phyloP scores from a whole-genome alignment of 2,113 vertebrate genomes.

The Bufo gargarizans region DNA sequence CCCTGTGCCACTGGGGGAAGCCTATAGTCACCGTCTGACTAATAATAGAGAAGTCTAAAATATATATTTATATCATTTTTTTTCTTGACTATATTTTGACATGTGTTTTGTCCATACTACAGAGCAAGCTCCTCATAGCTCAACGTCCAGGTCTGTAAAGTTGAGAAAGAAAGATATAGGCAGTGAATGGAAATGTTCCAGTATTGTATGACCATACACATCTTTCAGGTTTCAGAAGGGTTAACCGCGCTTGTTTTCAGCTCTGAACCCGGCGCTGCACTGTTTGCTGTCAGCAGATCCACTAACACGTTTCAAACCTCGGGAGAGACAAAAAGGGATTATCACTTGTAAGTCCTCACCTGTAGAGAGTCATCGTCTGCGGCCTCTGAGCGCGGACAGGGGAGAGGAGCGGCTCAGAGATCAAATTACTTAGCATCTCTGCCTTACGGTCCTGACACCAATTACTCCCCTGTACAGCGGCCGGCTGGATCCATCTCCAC shows the following conservation, averaged over 20 bases:
- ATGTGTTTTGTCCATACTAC: no score
- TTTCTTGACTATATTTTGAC: no score
- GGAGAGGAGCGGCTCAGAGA: not conserved
- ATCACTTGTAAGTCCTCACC: slow-evolving; percentile 15
- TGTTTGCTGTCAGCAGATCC: slow-evolving; percentile 44
- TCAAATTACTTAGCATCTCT: slow-evolving; percentile 52
- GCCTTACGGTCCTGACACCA: slow-evolving; percentile 49
- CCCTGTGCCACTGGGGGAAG: no score
- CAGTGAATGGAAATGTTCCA: no score
- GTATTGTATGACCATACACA: no score
- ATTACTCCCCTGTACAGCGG: not conserved
- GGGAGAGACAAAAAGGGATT: slow-evolving; percentile 15
- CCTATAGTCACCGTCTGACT: no score
- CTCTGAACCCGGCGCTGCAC: not conserved
- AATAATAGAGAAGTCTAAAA: no score
- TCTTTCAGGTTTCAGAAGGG: not conserved
- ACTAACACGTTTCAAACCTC: slow-evolving; percentile 13
- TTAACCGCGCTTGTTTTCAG: not conserved
- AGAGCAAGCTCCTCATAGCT: no score
- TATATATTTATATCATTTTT: no score
- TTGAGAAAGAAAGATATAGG: no score
- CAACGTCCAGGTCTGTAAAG: no score
- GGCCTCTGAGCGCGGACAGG: not conserved
- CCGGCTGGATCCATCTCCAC: slow-evolving; percentile 25
- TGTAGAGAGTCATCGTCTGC: slow-evolving; percentile 27